Evolutionary conservation across 2,797 vertebrate genomes (phyloP), one percentile per base, ranked within the genome.

Genomic region (Channallabes apus): DNA sequence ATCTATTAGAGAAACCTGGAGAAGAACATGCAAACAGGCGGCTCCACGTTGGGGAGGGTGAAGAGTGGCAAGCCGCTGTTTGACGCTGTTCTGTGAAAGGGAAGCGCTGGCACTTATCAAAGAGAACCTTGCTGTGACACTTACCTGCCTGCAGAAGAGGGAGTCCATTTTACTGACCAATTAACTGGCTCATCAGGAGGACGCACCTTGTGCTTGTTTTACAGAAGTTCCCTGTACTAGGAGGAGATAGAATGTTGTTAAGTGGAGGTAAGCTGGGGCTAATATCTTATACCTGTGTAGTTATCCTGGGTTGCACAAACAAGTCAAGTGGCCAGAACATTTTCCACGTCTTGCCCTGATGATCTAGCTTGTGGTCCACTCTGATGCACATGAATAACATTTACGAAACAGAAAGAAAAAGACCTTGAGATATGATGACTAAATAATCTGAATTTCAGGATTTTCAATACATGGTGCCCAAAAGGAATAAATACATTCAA

Each of bases 41-140:
- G 69, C 86, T 84, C 82, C 51, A 85, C 89, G 77, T 61, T 38
- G 61, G 22, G 32, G 61, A 79, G 69, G 67, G 68, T 68, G 41
- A 86, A 72, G n/a, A 54, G 62, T 75, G 69, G 78, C 68, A 58
- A 83, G 86, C 84, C 3, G 6, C 81, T 78, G 88, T 90, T 91
- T 91, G 80, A 87, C 90, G 90, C 54, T 24, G 12, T 64, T 67
- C 56, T 90, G 90, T 85, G 84, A 90, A 90, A 83, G 84, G 90
- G 89, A 89, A 88, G 86, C 82, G 35, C 27, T 61, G 56, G 27
- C 24, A 71, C 78, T 82, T 88, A 89, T 91, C 90, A 90, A 91
- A 91, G 90, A 86, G 46, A 82, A 46, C 9, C 8, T 14, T 24
- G 46, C 29, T 65, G n/a, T 87, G 84, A 85, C 88, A 90, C 82